phyloP scores from a whole-genome alignment of 2,888 invertebrate genomes.

The Doris montereyensis region DNA sequence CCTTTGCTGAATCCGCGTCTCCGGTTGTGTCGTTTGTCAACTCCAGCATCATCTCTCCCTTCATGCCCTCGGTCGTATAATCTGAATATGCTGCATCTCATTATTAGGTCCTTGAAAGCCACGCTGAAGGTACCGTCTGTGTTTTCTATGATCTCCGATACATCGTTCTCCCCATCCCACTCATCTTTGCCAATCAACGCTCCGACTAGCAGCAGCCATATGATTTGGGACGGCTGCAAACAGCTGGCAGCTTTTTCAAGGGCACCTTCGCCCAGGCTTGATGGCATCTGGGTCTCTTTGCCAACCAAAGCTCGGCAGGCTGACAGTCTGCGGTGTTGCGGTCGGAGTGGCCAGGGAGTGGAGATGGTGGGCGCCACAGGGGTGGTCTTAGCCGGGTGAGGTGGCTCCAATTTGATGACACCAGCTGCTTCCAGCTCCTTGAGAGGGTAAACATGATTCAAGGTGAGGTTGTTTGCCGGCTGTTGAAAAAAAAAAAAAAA shows the following conservation, averaged over 20 bases:
- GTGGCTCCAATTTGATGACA: constrained; percentile 32
- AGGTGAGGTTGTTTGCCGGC: constrained; percentile 34
- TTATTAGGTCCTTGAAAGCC: constrained; percentile 38
- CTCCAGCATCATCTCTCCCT: constrained; percentile 26
- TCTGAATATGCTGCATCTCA: constrained; percentile 42
- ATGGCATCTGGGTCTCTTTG: neutral
- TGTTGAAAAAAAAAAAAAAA: constrained; percentile 1
- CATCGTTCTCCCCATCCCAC: neutral
- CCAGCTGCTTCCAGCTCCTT: constrained; percentile 40
- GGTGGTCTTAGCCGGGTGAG: neutral
- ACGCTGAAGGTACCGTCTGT: constrained; percentile 32
- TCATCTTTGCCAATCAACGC: neutral
- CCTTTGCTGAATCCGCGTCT: too few species aligned
- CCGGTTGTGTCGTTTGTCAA: too few species aligned
- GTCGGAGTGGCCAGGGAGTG: too few species aligned
- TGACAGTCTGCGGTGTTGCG: too few species aligned
- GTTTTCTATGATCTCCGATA: constrained; percentile 36
- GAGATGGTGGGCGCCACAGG: neutral
- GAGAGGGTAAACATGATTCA: constrained; percentile 38
- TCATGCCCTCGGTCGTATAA: constrained; percentile 35
- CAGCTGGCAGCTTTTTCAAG: neutral
- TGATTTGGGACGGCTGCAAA: neutral
- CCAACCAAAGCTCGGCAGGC: too few species aligned
- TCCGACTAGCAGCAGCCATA: too few species aligned
- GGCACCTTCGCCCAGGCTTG: neutral